Percentiles rank a stretch among this genome's conserved stretches.
Evolutionary conservation across 1,140 invertebrate species (phyloP).

Genomic region (Leptinotarsa texana): DNA sequence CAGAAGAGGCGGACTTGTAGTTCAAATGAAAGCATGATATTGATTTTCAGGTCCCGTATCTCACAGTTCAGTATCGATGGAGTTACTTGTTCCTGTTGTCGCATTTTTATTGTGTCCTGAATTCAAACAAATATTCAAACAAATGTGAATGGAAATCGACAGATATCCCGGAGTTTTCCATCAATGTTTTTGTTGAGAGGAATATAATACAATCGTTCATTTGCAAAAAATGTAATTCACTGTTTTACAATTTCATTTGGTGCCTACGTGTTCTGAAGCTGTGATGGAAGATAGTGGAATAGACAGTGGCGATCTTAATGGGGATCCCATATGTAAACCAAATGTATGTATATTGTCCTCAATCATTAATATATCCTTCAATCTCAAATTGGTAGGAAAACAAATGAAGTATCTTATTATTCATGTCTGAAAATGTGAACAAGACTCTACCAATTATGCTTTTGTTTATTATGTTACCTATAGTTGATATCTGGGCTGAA

Average conservation of each 20-base stretch:
- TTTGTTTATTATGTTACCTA: too few species aligned
- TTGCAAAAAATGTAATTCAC: neutral
- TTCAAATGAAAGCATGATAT: neutral
- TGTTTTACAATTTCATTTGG: neutral
- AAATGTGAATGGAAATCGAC: neutral
- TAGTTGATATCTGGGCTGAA: too few species aligned
- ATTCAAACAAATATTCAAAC: neutral
- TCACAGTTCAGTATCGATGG: neutral
- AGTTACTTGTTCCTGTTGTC: neutral
- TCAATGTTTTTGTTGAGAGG: too few species aligned
- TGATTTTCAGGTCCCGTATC: neutral
- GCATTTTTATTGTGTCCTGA: neutral
- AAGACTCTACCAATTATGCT: too few species aligned
- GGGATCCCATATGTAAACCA: slow-evolving; percentile 44
- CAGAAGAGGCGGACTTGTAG: neutral
- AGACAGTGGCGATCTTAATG: slow-evolving; percentile 65
- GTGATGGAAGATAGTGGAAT: slow-evolving; percentile 69
- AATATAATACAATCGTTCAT: too few species aligned
- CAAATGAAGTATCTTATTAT: too few species aligned
- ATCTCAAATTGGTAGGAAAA: too few species aligned
- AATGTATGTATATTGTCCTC: slow-evolving; percentile 28
- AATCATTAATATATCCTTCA: too few species aligned
- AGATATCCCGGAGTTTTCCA: too few species aligned
- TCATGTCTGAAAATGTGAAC: too few species aligned
- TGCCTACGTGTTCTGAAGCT: slow-evolving; percentile 6